Base-by-base conservation (phyloP, 2,888 invertebrate genomes). In the Calameuta pallipes region DNA sequence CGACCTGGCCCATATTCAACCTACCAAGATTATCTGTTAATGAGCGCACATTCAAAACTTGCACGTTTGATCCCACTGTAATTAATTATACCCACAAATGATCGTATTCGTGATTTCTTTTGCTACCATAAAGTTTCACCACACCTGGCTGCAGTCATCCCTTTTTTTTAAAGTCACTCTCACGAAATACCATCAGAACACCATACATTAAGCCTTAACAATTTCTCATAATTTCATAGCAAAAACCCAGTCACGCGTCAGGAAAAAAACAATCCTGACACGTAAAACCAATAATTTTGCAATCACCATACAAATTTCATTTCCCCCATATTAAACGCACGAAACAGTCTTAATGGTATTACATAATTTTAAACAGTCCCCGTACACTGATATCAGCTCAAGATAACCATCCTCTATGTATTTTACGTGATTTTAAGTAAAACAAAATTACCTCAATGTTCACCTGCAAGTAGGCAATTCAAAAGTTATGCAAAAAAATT, bases 61-160 rank as follows among this genome's bases (percentile, higher is more conserved):
- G 83, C 85, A 85, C 87, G 86, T 85, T 85, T 87, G 87, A 87
- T 86, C 85, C 81, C 82, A 77, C 80, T 76, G 81, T 87, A 86
- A 87, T 87, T 86, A 86, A 85, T 87, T 85, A 86, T 83, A 80
- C 81, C 81, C 83, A 56, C 23, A 56, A 56, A 56, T 56, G 56
- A 15, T 56, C 23, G 23, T 23, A 56, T 56, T 9, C 56, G 56
- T 56, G 23, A 56, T 23, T 56, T 56, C 56, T 56, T 56, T 56
- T 23, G 56, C 56, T 56, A 56, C 56, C 23, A 56, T 23, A 56
- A 56, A 56, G 56, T 56, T 56, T 56, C 56, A 56, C 9, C 56
- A 56, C 23, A 23, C 56, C 23, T 56, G 23, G 23, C 23, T 56
- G 9, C 23, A 56, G 23, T 56, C 6, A 23, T 9, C 2, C 2